Evolutionary conservation across 2,888 invertebrate genomes (phyloP).

Genomic region (Athalia cordata): DNA sequence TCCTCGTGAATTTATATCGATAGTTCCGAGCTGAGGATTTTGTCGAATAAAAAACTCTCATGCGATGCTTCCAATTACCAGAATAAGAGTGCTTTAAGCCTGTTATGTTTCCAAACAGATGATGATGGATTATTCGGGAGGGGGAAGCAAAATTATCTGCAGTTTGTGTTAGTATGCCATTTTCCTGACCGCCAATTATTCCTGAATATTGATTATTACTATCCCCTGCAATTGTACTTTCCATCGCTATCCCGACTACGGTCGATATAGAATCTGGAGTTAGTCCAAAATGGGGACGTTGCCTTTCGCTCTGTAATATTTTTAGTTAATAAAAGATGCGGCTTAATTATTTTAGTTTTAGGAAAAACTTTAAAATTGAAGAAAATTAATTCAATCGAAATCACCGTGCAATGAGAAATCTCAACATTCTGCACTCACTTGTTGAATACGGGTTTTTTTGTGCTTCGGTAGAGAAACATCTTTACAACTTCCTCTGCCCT

Average conservation of each 20-base stretch:
- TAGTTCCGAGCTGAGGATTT: too few relatives aligned
- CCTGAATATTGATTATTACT: conserved; percentile 70
- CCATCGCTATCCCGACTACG: conserved; percentile 47
- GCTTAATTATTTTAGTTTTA: too few relatives aligned
- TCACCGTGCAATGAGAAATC: background rate
- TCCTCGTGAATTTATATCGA: too few relatives aligned
- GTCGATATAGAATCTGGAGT: conserved; percentile 62
- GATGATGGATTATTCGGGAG: conserved; percentile 84
- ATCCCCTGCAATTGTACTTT: conserved; percentile 56
- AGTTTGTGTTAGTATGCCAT: conserved; percentile 77
- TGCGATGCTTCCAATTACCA: conserved; percentile 60
- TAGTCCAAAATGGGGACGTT: conserved; percentile 63
- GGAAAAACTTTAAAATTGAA: background rate
- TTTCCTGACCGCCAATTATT: conserved; percentile 72
- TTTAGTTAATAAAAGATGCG: conserved; percentile 40
- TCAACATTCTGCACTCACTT: conserved; percentile 75
- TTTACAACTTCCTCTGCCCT: conserved; percentile 77
- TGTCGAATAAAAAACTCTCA: too few relatives aligned
- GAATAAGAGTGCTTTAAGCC: conserved; percentile 72
- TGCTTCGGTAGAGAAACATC: conserved; percentile 85
- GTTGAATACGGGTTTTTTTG: conserved; percentile 90
- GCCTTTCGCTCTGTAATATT: conserved; percentile 65
- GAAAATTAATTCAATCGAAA: background rate
- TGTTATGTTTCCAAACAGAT: conserved; percentile 80
- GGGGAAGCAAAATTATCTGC: conserved; percentile 82